Evolutionary conservation across 2,888 invertebrate genomes (phyloP).

Genomic region (Metopia argyrocephala): DNA sequence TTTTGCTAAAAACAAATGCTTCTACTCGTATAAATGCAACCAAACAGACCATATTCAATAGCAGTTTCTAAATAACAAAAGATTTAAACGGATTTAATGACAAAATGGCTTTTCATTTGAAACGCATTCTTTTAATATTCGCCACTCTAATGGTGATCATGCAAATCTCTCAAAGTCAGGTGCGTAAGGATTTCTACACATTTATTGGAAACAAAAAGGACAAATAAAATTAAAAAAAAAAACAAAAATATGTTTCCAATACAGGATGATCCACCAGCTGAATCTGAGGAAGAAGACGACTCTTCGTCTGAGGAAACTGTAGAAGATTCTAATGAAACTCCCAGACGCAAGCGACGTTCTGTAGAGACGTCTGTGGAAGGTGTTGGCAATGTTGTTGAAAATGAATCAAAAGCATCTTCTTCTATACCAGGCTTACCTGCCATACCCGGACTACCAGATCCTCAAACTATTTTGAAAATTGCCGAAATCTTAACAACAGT

Average conservation of each 20-base stretch:
- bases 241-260: not conserved
- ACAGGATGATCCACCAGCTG: constrained; percentile 43
- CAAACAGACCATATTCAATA: not conserved
- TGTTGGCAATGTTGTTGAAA: constrained; percentile 26
- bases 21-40: constrained; percentile 58
- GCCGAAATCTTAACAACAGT: constrained; percentile 73
- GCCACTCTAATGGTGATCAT: constrained; percentile 34
- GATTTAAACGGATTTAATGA: not conserved
- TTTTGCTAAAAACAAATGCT: constrained; percentile 13
- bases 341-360: constrained; percentile 50
- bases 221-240: not conserved
- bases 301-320: constrained; percentile 74
- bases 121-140: constrained; percentile 46
- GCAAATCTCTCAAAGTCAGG: constrained; percentile 57
- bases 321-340: constrained; percentile 70
- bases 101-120: constrained; percentile 53
- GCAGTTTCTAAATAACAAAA: constrained; percentile 3
- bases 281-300: constrained; percentile 67
- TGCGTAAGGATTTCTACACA: constrained; percentile 24
- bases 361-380: constrained; percentile 54
- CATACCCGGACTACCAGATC: constrained; percentile 75
- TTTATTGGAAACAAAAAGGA: not conserved
- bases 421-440: constrained; percentile 70
- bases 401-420: constrained; percentile 11
- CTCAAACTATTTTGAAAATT: constrained; percentile 73